phyloP scores from a whole-genome alignment of 1,140 invertebrate genomes.

The Trachymyrmex cornetzi region DNA sequence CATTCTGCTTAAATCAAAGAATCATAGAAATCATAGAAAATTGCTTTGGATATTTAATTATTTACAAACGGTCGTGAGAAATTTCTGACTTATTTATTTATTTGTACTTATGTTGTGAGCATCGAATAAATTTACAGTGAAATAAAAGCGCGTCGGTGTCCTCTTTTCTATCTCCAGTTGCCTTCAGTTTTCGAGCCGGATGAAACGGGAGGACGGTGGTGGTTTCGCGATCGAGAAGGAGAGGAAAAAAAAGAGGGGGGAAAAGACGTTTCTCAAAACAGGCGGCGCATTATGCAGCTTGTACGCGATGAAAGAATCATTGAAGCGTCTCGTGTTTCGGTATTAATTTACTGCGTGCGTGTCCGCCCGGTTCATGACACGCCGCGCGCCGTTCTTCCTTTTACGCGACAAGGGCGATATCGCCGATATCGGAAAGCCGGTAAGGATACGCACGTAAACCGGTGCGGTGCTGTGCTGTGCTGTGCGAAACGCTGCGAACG shows the following conservation, averaged over 20 bases:
- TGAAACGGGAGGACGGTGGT: not conserved
- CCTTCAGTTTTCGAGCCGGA: not conserved
- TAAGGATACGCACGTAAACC: slow-evolving; percentile 4
- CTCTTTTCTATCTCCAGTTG: not conserved
- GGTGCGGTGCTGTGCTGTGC: too few relatives aligned
- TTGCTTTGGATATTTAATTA: not conserved
- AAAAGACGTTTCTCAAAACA: slow-evolving; percentile 1
- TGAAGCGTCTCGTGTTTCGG: slow-evolving; percentile 57
- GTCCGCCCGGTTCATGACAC: slow-evolving; percentile 31
- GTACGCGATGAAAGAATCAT: slow-evolving; percentile 56
- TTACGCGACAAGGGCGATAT: slow-evolving; percentile 8
- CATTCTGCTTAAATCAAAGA: not conserved
- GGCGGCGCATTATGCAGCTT: slow-evolving; percentile 42
- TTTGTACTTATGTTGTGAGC: not conserved
- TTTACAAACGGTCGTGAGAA: not conserved
- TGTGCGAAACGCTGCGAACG: not conserved
- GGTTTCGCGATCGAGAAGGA: not conserved
- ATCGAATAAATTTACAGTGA: not conserved
- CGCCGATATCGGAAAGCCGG: slow-evolving; percentile 11
- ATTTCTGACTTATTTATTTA: not conserved
- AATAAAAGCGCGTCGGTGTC: not conserved
- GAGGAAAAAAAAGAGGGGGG: too few relatives aligned
- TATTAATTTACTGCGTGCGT: slow-evolving; percentile 60
- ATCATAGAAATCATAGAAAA: not conserved
- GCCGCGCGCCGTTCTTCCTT: slow-evolving; percentile 33